Conservation (phyloP, 2,797 vertebrate genomes). For the Centropyge bicolor region DNA sequence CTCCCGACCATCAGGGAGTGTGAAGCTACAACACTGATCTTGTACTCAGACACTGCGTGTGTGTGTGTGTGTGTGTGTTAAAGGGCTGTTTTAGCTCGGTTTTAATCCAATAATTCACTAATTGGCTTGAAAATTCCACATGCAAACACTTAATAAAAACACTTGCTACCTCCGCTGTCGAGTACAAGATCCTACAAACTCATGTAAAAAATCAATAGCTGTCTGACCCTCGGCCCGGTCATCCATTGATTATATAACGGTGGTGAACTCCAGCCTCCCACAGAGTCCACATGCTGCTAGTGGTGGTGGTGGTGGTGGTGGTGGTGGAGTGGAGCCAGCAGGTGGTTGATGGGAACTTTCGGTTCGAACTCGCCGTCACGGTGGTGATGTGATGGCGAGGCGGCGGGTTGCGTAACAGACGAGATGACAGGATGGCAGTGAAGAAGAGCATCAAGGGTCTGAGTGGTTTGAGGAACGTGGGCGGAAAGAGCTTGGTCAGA, state of each 20-base stretch:
- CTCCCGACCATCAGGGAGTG: slow-evolving; percentile 14
- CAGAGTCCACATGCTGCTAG: neutral
- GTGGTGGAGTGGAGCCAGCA: neutral
- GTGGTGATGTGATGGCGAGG: too few species aligned
- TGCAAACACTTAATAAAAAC: neutral
- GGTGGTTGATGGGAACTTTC: neutral
- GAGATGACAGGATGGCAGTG: neutral
- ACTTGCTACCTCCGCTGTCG: neutral
- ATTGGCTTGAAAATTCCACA: neutral
- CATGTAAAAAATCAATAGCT: neutral
- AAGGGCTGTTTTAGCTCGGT: neutral
- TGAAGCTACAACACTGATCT: slow-evolving; percentile 19
- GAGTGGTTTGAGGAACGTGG: too few species aligned
- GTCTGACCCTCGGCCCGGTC: neutral
- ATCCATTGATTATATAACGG: neutral
- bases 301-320: neutral
- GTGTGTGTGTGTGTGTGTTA: neutral
- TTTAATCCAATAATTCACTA: slow-evolving; percentile 19
- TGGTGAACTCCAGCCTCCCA: neutral
- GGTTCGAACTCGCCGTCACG: neutral
- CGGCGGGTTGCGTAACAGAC: neutral
- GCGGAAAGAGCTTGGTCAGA: neutral
- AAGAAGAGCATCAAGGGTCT: neutral
- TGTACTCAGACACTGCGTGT: slow-evolving; percentile 35
- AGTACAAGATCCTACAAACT: neutral